Percentiles rank a stretch among this genome's conserved stretches.
phyloP scores from a whole-genome alignment of 1,140 invertebrate genomes.

The Cyclina sinensis region DNA sequence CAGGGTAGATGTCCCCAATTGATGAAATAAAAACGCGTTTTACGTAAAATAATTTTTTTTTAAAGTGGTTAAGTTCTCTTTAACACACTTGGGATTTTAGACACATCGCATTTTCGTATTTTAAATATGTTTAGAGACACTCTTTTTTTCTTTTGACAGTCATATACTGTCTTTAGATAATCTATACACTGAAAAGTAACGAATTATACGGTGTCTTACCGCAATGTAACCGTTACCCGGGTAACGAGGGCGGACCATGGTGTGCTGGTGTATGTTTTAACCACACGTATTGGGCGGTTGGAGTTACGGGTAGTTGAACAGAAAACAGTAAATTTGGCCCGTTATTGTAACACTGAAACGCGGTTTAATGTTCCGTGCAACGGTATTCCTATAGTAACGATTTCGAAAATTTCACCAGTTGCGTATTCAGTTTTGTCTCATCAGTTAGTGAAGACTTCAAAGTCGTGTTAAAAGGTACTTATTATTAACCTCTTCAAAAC shows the following conservation, averaged over 20 bases:
- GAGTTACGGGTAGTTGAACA: slow-evolving; percentile 29
- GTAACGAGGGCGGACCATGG: slow-evolving; percentile 28
- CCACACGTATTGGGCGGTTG: slow-evolving; percentile 25
- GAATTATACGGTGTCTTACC: slow-evolving; percentile 33
- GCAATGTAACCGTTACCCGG: slow-evolving; percentile 45
- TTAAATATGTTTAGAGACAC: too few species aligned
- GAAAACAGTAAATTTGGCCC: slow-evolving; percentile 22
- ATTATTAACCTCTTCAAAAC: too few species aligned
- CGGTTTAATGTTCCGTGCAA: slow-evolving; percentile 43
- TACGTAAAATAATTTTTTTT: too few species aligned
- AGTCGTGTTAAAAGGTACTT: background rate
- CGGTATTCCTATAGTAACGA: slow-evolving; percentile 21
- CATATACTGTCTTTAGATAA: background rate
- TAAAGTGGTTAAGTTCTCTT: too few species aligned
- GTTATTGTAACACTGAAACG: slow-evolving; percentile 33
- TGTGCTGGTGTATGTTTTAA: background rate
- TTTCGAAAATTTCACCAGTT: slow-evolving; percentile 4
- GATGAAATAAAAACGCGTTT: too few species aligned
- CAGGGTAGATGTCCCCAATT: too few species aligned
- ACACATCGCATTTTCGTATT: too few species aligned
- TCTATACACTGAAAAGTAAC: background rate
- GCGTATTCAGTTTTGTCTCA: background rate
- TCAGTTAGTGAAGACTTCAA: background rate
- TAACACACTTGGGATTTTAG: too few species aligned
- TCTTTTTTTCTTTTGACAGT: too few species aligned